Base-by-base conservation (phyloP, 2,113 vertebrate species). In the Copsychus sechellarum region DNA sequence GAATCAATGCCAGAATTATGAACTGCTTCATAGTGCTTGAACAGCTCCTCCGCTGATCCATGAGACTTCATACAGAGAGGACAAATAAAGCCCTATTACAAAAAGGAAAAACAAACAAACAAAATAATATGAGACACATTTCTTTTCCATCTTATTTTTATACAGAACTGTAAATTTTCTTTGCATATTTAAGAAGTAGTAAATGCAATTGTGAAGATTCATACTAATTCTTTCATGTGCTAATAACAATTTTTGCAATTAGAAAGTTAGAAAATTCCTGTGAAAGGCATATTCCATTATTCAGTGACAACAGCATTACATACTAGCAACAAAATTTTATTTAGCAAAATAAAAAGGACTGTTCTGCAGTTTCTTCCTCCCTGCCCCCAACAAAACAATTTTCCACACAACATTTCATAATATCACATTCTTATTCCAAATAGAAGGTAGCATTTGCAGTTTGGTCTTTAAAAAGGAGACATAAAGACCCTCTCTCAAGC, bases 1-100 rank as follows among this genome's bases (percentile, higher is more conserved):
- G 99, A 98, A 70, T 99, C 98, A 91, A 98, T 98, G 94, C 98
- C 98, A 23, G 98, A 97, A 81, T 99, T 98, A 65, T 99, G 99
- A 97, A 98, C 99, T 70, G 99, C 98, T 97, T 99, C 98, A 93
- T 99, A 99, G 97, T 99, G 99, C 93, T 99, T 99, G 97, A 99
- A 99, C 80, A 99, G 98, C 92, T 99, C 99, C 95, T 99, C 99
- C 20, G 99, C 99, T 86, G 99, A 99, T 97, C 98, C 99, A 97
- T 99, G 99, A 82, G 99, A 99, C 97, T 99, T 99, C 99, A 99
- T 99, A 97, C 99, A 99, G 94, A 99, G 99, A 65, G 99, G 99
- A 98, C 99, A 99, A 97, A 99, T 99, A 97, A 99, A 99, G 61
- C 99, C 99, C 99, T 99, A 95, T 40, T 93, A 72, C 23, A 85